Evolutionary conservation across 2,113 vertebrate species (phyloP), one percentile per base, ranked within the genome.

Genomic region (Lontra canadensis): DNA sequence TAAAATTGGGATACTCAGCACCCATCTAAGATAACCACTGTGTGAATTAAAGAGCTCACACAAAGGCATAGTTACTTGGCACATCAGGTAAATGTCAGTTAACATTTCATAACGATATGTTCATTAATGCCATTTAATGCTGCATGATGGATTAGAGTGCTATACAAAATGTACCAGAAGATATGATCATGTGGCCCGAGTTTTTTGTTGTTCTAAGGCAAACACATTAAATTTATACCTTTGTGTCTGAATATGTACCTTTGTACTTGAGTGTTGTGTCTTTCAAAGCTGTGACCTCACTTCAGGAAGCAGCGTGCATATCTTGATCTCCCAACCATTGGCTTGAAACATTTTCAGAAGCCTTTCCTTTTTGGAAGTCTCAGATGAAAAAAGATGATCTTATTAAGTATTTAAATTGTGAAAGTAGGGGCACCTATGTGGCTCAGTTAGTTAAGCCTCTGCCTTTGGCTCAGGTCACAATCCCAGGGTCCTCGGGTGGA

Each of bases 301-400:
- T 34, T 74, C 12, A 11, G n/a, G 34, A 91, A 25, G 4, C 7
- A 49, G 29, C n/a, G 1, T 25, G 47, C 14, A 55, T 65, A 74
- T 36, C 74, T 34, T 21, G 39, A 44, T 92, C 61, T 83, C 55
- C 36, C n/a, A 91, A 1, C n/a, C 21, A 34, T 86, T 88, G 84
- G 34, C 94, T 87, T 12, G 67, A 94, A 94, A 90, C 13, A 26
- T 95, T 94, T 95, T n/a, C 36, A 80, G 81, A 83, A 82, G 26
- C 31, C 31, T 79, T 79, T 47, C 42, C 59, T 86, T 90, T 91
- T 83, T 42, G n/a, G 63, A 93, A 76, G n/a, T 31, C 29, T 92
- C 47, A 52, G 34, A 25, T 47, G 44, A n/a, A 78, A 94, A 78
- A 42, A 63, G 69, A 67, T 65, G 63, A 6, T n/a, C 18, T 44